Evolutionary conservation across 2,797 vertebrate species (phyloP), one percentile per base, ranked within the genome.

Genomic region (Eremophila alpestris): DNA sequence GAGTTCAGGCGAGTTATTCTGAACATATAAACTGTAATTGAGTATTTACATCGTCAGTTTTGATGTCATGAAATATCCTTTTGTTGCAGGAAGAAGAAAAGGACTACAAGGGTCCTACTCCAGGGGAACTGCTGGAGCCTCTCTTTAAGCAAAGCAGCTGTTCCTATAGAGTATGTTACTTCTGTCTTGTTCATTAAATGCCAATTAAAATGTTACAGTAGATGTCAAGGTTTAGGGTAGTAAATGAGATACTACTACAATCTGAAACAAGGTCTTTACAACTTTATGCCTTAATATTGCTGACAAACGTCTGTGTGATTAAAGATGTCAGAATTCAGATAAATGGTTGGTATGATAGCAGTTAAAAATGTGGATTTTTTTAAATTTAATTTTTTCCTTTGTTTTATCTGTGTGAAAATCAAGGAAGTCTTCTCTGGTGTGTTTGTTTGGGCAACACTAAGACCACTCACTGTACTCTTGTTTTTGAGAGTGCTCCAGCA

Each of bases 101-200:
- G 88, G 98, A 98, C 18, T 99, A 99, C 67, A 97, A 91, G 32
- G 99, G 99, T 17, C 99, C 98, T 26, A 96, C 91, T 95, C 99
- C 99, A 38, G 97, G 96, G 74, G 97, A 98, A 20, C 97, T 99
- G 43, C 98, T 99, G 87, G 99, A 99, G 60, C 98, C 99, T 15
- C 98, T 99, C 15, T 99, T 99, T 97, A 99, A 99, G 93, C 99
- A 99, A 96, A 99, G 98, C 97, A 99, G 99, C 98, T 99, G 99
- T 97, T 99, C 99, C 12, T 99, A 99, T 88, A 98, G 99, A 98
- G 99, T 99, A 98, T 96, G 98, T 96, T 93, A 56, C 46, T 84
- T 71, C 55, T 49, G 20, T 38, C 76, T 74, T 95, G 48, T 29
- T 89, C 80, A 70, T 69, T 87, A 77, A 82, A 87, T 87, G 32